A percentile compares a stretch with the other conserved stretches of the same genome.
phyloP scores from a whole-genome alignment of 35 echinoderm and acorn worm species.

The Ophioderma brevispina region DNA sequence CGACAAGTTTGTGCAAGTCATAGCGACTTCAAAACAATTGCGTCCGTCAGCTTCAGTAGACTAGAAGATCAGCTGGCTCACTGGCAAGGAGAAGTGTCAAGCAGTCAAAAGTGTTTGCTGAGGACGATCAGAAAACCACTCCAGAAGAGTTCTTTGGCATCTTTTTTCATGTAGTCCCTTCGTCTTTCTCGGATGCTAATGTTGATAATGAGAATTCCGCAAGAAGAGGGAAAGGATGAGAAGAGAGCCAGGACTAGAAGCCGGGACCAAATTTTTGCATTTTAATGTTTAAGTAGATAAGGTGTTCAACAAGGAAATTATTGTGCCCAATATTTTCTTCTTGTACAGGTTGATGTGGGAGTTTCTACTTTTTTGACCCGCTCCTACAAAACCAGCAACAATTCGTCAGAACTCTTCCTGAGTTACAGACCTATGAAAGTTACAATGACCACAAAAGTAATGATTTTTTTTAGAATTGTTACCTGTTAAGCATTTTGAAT shows the following conservation, averaged over 20 bases:
- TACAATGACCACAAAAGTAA: too few relatives aligned
- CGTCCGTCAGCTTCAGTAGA: slow-evolving; percentile 85
- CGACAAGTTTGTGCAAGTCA: slow-evolving; percentile 95
- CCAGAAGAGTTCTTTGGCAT: slow-evolving; percentile 93
- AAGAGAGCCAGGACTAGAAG: slow-evolving; percentile 74
- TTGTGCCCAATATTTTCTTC: too few relatives aligned
- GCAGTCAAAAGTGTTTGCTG: slow-evolving; percentile 73
- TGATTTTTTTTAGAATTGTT: too few relatives aligned
- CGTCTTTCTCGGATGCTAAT: slow-evolving; percentile 89
- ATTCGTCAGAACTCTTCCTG: too few relatives aligned
- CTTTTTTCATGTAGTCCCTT: slow-evolving; percentile 84
- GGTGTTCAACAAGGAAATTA: too few relatives aligned
- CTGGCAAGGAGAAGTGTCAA: slow-evolving; percentile 84
- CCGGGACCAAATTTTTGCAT: too few relatives aligned
- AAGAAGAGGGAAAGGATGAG: slow-evolving; percentile 90
- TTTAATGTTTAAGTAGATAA: too few relatives aligned
- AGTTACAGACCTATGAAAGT: too few relatives aligned
- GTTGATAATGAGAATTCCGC: slow-evolving; percentile 84
- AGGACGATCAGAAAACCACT: slow-evolving; percentile 70
- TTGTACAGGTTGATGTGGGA: too few relatives aligned
- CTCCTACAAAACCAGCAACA: too few relatives aligned
- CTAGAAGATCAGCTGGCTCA: slow-evolving; percentile 53
- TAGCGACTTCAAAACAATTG: slow-evolving; percentile 96
- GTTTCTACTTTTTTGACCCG: too few relatives aligned
- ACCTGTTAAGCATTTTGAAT: too few relatives aligned